Percentiles rank a stretch among this genome's conserved stretches.
Evolutionary conservation across 1,140 invertebrate species (phyloP).

Genomic region (Ceratina japonica): DNA sequence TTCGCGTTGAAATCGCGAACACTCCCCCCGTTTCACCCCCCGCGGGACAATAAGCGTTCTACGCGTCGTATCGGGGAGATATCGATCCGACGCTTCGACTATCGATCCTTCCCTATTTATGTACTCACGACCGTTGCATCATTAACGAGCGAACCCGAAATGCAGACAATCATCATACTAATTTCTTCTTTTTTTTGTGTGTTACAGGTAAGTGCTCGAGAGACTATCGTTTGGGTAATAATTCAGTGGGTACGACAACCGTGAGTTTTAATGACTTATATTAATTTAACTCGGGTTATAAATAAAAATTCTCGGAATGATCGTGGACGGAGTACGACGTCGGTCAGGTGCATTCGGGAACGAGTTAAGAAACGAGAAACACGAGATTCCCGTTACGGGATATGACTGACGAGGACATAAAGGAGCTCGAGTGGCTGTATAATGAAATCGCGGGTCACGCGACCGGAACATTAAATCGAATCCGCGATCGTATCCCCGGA

Average conservation of each 20-base stretch:
- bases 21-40: slow-evolving; percentile 3
- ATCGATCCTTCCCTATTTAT: slow-evolving; percentile 52
- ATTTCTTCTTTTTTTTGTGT: slow-evolving; percentile 54
- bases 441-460: slow-evolving; percentile 67
- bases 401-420: slow-evolving; percentile 53
- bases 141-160: slow-evolving; percentile 34
- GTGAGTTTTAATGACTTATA: too few relatives aligned
- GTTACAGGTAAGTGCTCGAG: slow-evolving; percentile 72
- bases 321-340: background rate
- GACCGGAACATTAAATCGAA: slow-evolving; percentile 55
- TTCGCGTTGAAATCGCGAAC: slow-evolving; percentile 50
- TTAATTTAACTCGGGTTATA: too few relatives aligned
- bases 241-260: background rate
- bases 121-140: background rate
- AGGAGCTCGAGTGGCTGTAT: slow-evolving; percentile 45
- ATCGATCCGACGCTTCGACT: slow-evolving; percentile 57
- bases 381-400: slow-evolving; percentile 49
- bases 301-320: background rate
- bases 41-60: slow-evolving; percentile 42
- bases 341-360: slow-evolving; percentile 36
- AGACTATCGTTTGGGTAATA: background rate
- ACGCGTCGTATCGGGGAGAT: slow-evolving; percentile 49
- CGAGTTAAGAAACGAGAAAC: slow-evolving; percentile 43
- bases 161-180: slow-evolving; percentile 6
- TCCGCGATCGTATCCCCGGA: slow-evolving; percentile 44